These are phyloP conservation scores for Petrocephalus zakoni DNA, from an alignment of 2,113 vertebrate genomes.

Conservation along the genomic window DNA sequence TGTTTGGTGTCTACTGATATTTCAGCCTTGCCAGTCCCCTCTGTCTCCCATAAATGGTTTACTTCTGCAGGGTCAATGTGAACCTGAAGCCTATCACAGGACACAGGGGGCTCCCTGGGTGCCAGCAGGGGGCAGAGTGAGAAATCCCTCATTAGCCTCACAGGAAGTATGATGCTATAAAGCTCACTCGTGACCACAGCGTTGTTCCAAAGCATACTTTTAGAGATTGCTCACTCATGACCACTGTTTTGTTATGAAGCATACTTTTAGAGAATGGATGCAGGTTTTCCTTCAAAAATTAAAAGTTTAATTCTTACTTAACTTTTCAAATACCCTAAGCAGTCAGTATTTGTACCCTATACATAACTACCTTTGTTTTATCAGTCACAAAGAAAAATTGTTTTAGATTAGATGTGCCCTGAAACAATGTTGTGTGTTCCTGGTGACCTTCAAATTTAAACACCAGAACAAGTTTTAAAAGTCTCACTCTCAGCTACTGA, in stretches of 20 bases:
- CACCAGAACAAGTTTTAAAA: not conserved
- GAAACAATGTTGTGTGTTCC: not conserved
- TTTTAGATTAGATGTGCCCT: not conserved
- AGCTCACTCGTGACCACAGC: not conserved
- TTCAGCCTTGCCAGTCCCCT: not conserved
- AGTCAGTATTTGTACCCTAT: not conserved
- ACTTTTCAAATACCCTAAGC: not conserved
- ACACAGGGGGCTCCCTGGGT: not conserved
- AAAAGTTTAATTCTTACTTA: not conserved
- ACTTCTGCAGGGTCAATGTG: not conserved
- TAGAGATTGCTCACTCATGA: not conserved
- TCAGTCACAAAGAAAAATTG: not conserved
- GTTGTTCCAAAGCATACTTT: not conserved
- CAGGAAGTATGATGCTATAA: not conserved
- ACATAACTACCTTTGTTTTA: not conserved
- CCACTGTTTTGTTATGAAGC: not conserved
- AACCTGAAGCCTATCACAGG: not conserved
- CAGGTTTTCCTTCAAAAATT: not conserved
- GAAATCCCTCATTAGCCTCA: not conserved
- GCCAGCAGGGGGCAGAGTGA: not conserved
- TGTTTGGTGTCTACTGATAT: not conserved
- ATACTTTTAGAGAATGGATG: not conserved
- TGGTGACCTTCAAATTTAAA: not conserved
- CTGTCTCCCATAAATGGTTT: not conserved
- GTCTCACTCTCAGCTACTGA: not conserved